Conservation (phyloP, 2,888 invertebrate species). For the Patella depressa region DNA sequence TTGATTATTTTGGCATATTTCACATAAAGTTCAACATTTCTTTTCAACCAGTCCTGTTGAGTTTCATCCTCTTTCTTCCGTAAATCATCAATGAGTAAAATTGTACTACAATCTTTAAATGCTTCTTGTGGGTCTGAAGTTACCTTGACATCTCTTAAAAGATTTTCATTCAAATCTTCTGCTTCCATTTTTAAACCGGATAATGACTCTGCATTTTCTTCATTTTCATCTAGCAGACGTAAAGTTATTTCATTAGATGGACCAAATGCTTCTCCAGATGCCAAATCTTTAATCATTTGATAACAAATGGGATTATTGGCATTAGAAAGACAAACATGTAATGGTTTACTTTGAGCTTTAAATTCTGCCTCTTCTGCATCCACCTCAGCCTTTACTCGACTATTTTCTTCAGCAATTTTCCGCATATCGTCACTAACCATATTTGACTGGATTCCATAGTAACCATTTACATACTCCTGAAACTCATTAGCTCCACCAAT, state of each 20-base stretch:
- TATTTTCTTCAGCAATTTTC: conserved; percentile 64
- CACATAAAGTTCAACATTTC: conserved; percentile 54
- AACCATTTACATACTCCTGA: conserved; percentile 67
- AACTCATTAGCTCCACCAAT: conserved; percentile 72
- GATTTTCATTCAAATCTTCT: conserved; percentile 58
- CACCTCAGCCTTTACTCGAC: conserved; percentile 53
- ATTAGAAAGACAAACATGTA: conserved; percentile 65
- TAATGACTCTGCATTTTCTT: conserved; percentile 43
- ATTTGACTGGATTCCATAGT: conserved; percentile 67
- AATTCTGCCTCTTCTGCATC: conserved; percentile 58
- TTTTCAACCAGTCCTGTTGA: conserved; percentile 54
- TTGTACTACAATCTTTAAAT: conserved; percentile 58
- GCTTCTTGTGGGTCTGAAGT: conserved; percentile 52
- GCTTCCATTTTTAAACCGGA: conserved; percentile 65
- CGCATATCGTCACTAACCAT: conserved; percentile 63
- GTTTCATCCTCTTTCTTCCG: conserved; percentile 40
- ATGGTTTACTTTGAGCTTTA: conserved; percentile 54
- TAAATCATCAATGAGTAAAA: conserved; percentile 61
- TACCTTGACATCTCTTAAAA: conserved; percentile 51
- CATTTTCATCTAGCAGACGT: conserved; percentile 52
- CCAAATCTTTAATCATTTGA: conserved; percentile 51
- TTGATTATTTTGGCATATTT: conserved; percentile 60
- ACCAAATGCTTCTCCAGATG: conserved; percentile 65
- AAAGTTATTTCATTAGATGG: conserved; percentile 56
- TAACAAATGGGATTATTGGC: conserved; percentile 62